Evolutionary conservation across 2,797 vertebrate species (phyloP).

Genomic region (Micromesistius poutassou): DNA sequence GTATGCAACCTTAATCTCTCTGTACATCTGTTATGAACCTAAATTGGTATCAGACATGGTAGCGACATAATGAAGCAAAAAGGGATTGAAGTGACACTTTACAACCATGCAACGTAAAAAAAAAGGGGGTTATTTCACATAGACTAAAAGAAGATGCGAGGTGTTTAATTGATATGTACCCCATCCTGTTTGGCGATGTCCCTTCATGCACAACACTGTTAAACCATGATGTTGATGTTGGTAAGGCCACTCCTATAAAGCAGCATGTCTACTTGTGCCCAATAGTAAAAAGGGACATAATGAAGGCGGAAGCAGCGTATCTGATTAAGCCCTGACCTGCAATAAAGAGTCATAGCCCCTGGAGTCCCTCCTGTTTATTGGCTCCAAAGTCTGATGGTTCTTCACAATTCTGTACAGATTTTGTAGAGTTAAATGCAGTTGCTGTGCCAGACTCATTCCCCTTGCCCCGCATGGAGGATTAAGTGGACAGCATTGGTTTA

Average conservation of each 20-base stretch:
- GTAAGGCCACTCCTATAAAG: neutral
- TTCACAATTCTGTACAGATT: neutral
- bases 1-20: neutral
- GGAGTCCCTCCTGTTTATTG: neutral
- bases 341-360: neutral
- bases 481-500: neutral
- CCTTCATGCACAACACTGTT: too few species aligned
- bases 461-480: neutral
- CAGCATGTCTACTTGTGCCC: neutral
- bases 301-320: neutral
- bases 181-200: too few species aligned
- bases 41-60: too few species aligned
- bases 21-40: neutral
- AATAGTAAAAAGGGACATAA: neutral
- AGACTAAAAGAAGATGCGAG: too few species aligned
- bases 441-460: neutral
- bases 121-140: too few species aligned
- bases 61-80: too few species aligned
- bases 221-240: neutral
- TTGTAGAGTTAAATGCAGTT: neutral
- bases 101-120: neutral
- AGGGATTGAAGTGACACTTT: neutral
- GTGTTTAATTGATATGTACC: too few species aligned
- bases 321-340: neutral
- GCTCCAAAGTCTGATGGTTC: neutral